Evolutionary conservation across 2,888 invertebrate species (phyloP).

Genomic region (Pemphredon lugubris): DNA sequence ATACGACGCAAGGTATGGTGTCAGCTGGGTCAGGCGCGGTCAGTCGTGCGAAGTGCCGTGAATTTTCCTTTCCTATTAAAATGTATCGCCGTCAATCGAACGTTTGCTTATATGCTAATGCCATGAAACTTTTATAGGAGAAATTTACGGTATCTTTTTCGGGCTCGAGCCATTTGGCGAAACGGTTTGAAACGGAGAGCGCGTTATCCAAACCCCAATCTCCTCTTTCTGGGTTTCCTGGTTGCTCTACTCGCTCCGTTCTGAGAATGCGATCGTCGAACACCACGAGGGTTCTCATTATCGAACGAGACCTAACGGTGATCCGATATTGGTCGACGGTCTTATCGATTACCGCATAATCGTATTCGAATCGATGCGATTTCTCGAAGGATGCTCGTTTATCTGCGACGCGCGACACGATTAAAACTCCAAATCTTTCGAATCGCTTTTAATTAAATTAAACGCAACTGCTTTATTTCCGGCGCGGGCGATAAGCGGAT

Average conservation of each 20-base stretch:
- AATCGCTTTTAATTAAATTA: too few relatives aligned
- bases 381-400: too few relatives aligned
- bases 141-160: conserved; percentile 40
- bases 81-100: conserved; percentile 42
- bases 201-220: background rate
- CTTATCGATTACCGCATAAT: too few relatives aligned
- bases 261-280: too few relatives aligned
- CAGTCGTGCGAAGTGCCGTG: background rate
- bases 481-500: too few relatives aligned
- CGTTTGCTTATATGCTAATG: conserved; percentile 29
- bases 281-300: too few relatives aligned
- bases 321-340: too few relatives aligned
- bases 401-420: too few relatives aligned
- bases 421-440: too few relatives aligned
- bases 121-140: conserved; percentile 60
- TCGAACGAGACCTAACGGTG: too few relatives aligned
- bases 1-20: background rate
- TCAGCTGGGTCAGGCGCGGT: conserved; percentile 14
- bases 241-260: background rate
- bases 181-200: conserved; percentile 6
- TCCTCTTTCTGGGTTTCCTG: conserved; percentile 3
- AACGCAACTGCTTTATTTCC: too few relatives aligned
- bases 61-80: conserved; percentile 25
- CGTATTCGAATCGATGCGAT: too few relatives aligned
- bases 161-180: conserved; percentile 11